Evolutionary conservation across 2,797 vertebrate species (phyloP).

Genomic region (Rhynchonycteris naso): DNA sequence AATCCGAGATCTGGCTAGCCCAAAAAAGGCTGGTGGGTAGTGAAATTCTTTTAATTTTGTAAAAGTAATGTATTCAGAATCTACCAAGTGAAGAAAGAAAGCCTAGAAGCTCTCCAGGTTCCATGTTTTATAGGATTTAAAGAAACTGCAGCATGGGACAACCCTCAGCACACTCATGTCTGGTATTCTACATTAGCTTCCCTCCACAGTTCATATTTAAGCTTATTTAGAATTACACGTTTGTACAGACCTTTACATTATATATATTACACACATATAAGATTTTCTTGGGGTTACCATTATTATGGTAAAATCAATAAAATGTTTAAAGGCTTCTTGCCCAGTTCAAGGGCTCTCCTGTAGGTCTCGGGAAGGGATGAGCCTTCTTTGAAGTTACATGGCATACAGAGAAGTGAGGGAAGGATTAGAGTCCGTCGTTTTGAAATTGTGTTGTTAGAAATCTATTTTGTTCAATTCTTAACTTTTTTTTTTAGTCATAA

Average conservation of each 20-base stretch:
- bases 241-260: not conserved
- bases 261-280: not conserved
- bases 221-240: not conserved
- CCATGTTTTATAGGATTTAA: not conserved
- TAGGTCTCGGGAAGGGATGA: not conserved
- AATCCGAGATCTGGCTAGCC: not conserved
- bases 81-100: not conserved
- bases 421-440: not conserved
- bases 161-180: not conserved
- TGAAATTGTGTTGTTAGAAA: not conserved
- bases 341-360: not conserved
- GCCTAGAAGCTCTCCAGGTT: not conserved
- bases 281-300: not conserved
- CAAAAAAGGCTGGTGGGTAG: not conserved
- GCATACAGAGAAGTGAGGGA: not conserved
- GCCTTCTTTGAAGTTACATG: not conserved
- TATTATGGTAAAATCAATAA: not conserved
- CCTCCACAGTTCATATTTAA: not conserved
- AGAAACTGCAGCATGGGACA: not conserved
- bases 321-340: not conserved
- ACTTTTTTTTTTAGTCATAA: not conserved
- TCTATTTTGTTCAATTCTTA: not conserved
- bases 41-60: not conserved
- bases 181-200: not conserved
- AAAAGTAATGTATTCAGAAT: not conserved